phyloP scores from a whole-genome alignment of 35 echinoderm and acorn worm species.

The Amphiura filiformis region DNA sequence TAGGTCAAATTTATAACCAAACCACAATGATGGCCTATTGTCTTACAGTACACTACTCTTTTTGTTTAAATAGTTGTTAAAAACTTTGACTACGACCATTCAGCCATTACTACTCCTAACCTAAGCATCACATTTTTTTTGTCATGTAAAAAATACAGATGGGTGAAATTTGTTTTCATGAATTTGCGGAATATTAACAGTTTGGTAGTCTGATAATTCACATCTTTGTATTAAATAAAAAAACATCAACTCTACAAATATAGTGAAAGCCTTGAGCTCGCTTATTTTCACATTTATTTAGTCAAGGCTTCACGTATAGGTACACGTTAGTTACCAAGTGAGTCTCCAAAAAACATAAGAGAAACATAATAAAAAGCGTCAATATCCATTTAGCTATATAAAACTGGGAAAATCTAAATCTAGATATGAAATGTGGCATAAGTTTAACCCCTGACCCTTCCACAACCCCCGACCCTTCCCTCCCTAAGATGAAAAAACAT shows the following conservation, averaged over 20 bases:
- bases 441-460: background rate
- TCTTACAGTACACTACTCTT: no score
- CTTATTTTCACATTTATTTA: background rate
- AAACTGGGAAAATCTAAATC: background rate
- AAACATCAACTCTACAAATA: background rate
- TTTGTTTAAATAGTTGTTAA: no score
- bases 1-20: no score
- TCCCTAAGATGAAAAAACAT: background rate
- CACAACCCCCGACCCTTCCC: background rate
- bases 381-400: no score
- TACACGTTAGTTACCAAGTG: background rate
- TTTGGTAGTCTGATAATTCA: background rate
- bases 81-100: background rate
- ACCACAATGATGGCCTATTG: no score
- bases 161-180: background rate
- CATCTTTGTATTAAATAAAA: background rate
- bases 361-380: background rate
- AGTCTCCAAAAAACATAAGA: background rate
- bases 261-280: background rate
- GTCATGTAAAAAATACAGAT: background rate
- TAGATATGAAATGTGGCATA: background rate
- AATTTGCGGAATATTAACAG: background rate
- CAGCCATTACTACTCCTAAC: background rate
- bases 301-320: background rate
- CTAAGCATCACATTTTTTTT: background rate